Conservation (phyloP, 2,797 vertebrate species). For the Sebastes kiyomatsui region DNA sequence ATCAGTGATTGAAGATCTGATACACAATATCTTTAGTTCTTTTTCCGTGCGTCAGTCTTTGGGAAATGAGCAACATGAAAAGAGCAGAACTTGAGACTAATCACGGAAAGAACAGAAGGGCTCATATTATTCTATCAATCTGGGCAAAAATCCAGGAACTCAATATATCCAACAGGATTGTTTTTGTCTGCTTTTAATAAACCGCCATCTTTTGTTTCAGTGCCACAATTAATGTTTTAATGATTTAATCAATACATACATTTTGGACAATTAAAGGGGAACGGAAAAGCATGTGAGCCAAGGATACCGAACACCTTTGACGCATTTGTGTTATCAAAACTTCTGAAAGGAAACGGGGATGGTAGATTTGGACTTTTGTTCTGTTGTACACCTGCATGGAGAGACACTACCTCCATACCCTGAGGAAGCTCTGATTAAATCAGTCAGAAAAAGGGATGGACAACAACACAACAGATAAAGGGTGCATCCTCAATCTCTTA, state of each 20-base stretch:
- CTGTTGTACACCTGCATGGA: not conserved
- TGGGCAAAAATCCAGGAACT: conserved; percentile 27
- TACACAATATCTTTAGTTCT: conserved; percentile 23
- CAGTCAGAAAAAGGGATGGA: not conserved
- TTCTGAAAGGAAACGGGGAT: not conserved
- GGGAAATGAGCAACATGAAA: conserved; percentile 37
- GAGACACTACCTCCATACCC: not conserved
- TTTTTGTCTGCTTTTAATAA: conserved; percentile 60
- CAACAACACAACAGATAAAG: not conserved
- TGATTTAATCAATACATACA: conserved; percentile 54
- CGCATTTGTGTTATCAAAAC: conserved; percentile 19
- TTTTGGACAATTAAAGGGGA: conserved; percentile 28
- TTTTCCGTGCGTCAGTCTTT: conserved; percentile 36
- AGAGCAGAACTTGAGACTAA: conserved; percentile 34
- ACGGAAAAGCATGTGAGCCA: not conserved
- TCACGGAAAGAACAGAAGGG: conserved; percentile 41
- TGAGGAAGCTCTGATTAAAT: not conserved
- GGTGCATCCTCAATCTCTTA: not conserved
- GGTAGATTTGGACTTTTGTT: not conserved
- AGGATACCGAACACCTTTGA: conserved; percentile 21
- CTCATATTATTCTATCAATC: conserved; percentile 41
- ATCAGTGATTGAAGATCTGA: conserved; percentile 44
- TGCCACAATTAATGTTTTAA: conserved; percentile 51
- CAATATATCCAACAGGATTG: conserved; percentile 31
- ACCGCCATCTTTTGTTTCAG: conserved; percentile 18